Percentiles rank a stretch among this genome's conserved stretches.
Conservation (phyloP, 1,140 invertebrate genomes). For the Mercenaria mercenaria region DNA sequence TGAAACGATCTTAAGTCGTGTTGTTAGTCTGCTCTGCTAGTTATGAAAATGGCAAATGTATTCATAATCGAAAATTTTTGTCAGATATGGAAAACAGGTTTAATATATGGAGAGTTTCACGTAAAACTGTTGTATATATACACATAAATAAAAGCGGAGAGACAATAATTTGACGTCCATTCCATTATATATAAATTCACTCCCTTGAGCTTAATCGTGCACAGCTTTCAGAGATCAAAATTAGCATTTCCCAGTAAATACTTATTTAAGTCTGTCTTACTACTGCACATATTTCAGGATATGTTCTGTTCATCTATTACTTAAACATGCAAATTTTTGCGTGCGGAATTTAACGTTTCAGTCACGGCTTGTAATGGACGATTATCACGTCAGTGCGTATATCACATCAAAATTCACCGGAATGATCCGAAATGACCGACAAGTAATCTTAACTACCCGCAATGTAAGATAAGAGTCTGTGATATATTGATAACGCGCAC, state of each 20-base stretch:
- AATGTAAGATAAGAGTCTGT: constrained; percentile 47
- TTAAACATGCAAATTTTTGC: constrained; percentile 23
- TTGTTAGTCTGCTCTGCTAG: too few relatives aligned
- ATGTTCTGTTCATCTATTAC: neutral
- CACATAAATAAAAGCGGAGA: too few relatives aligned
- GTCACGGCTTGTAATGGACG: constrained; percentile 5
- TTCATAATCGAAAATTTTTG: too few relatives aligned
- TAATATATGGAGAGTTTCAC: too few relatives aligned
- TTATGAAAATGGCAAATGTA: too few relatives aligned
- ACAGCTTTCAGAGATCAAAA: neutral
- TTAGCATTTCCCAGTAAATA: neutral
- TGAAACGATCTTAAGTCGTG: too few relatives aligned
- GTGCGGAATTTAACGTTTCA: constrained; percentile 21
- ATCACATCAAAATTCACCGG: constrained; percentile 45
- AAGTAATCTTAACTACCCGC: constrained; percentile 48
- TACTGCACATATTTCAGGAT: neutral
- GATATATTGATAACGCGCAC: constrained; percentile 38
- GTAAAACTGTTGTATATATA: too few relatives aligned
- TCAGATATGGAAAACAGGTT: too few relatives aligned
- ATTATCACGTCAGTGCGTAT: constrained; percentile 55
- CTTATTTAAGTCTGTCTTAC: neutral
- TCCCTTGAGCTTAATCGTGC: neutral
- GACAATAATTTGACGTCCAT: too few relatives aligned
- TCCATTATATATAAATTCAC: neutral
- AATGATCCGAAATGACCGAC: constrained; percentile 28